phyloP scores from a whole-genome alignment of 2,888 invertebrate genomes.

The Tetragonisca angustula region DNA sequence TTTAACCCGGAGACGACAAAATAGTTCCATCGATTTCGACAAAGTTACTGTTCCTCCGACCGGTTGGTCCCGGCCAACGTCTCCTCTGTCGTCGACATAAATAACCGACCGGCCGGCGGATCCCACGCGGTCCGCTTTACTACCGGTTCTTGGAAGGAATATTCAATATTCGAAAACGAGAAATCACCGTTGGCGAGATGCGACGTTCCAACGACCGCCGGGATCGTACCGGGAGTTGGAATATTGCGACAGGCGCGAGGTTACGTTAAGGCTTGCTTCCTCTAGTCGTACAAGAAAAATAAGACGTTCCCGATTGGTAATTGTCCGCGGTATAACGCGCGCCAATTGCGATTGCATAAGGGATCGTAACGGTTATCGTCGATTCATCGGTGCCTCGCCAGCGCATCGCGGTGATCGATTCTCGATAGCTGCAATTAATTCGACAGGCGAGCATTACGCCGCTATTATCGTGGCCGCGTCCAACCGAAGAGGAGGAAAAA shows the following conservation, averaged over 20 bases:
- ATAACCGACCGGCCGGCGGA: conserved; percentile 56
- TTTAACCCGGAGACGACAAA: conserved; percentile 77
- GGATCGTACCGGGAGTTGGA: background rate
- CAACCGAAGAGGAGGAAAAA: conserved; percentile 13
- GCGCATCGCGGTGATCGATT: conserved; percentile 39
- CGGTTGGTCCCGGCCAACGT: conserved; percentile 1
- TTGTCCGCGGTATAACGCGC: conserved; percentile 26
- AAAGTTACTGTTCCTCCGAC: conserved; percentile 36
- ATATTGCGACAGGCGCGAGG: background rate
- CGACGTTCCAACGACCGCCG: background rate
- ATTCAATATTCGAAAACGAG: conserved; percentile 49
- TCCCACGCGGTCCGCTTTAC: conserved; percentile 51
- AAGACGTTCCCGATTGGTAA: conserved; percentile 52
- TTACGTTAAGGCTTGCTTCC: background rate
- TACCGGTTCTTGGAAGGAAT: conserved; percentile 63
- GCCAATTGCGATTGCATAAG: conserved; percentile 52
- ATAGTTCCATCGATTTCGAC: conserved; percentile 63
- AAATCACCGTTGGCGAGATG: background rate
- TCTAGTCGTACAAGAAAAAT: conserved; percentile 40
- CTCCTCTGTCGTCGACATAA: conserved; percentile 66
- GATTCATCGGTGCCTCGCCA: conserved; percentile 45
- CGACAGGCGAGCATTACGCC: conserved; percentile 52
- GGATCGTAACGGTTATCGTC: conserved; percentile 35
- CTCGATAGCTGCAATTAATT: conserved; percentile 55
- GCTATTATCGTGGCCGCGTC: conserved; percentile 48